Conservation (phyloP, 1,140 invertebrate species). For the Cotesia chilonis region DNA sequence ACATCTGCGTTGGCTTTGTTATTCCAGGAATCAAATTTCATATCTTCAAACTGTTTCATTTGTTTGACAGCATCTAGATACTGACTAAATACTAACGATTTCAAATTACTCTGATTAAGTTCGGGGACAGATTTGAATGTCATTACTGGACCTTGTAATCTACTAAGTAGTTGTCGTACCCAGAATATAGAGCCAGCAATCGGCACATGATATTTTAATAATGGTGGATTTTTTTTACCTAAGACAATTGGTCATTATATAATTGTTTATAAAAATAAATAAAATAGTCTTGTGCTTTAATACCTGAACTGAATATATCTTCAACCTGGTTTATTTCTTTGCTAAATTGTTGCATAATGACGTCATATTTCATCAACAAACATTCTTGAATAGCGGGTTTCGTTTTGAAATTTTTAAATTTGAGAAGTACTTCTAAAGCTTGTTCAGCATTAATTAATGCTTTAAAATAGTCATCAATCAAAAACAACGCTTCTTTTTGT, state of each 20-base stretch:
- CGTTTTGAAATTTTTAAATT: constrained; percentile 82
- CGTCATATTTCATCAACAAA: constrained; percentile 82
- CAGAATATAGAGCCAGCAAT: constrained; percentile 84
- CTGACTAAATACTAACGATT: constrained; percentile 76
- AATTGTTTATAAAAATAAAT: too few species aligned
- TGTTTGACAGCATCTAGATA: constrained; percentile 78
- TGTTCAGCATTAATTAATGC: constrained; percentile 76
- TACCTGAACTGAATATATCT: constrained; percentile 72
- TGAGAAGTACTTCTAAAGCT: constrained; percentile 80
- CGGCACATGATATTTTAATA: constrained; percentile 79
- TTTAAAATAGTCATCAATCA: constrained; percentile 87
- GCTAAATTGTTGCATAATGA: constrained; percentile 84
- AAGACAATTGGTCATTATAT: constrained; percentile 50
- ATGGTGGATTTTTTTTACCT: constrained; percentile 77
- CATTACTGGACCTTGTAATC: constrained; percentile 80
- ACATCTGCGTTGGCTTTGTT: constrained; percentile 68
- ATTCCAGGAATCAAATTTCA: constrained; percentile 72
- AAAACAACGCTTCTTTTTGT: constrained; percentile 83
- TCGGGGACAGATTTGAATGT: constrained; percentile 79
- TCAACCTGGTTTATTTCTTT: constrained; percentile 80
- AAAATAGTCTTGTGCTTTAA: background rate
- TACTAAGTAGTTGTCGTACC: constrained; percentile 79
- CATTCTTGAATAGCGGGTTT: constrained; percentile 75
- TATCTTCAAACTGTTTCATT: constrained; percentile 81
- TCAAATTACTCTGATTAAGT: constrained; percentile 78